Evolutionary conservation across 2,888 invertebrate species (phyloP).

Genomic region (Tolmerus cingulatus): DNA sequence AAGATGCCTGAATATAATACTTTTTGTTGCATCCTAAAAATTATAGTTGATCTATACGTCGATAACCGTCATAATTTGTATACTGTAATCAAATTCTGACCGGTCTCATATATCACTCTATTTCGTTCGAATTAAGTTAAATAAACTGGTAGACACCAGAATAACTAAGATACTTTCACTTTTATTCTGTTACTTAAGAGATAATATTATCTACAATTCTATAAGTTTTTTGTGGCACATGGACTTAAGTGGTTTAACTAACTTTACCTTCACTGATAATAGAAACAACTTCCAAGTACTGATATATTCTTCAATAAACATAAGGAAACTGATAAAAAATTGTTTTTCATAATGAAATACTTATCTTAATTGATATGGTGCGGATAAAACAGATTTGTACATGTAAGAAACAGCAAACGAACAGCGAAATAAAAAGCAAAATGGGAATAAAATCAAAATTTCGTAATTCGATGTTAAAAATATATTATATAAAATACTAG

Average conservation of each 20-base stretch:
- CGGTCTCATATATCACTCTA: no score
- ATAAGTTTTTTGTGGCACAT: background rate
- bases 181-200: background rate
- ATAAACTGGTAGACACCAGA: background rate
- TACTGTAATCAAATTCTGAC: no score
- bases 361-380: background rate
- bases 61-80: no score
- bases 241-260: background rate
- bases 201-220: background rate
- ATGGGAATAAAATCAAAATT: background rate
- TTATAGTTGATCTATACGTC: no score
- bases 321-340: background rate
- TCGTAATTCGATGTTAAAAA: background rate
- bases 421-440: background rate
- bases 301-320: background rate
- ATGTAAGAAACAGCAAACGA: background rate
- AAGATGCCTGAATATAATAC: no score
- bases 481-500: background rate
- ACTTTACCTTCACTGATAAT: background rate
- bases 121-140: no score
- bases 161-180: background rate
- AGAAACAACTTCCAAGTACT: background rate
- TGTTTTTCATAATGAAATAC: background rate
- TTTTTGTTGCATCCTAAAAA: no score
- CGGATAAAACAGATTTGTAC: background rate